These are phyloP conservation scores for Mantis religiosa DNA, from an alignment of 2,888 invertebrate genomes.

Conservation along the genomic window DNA sequence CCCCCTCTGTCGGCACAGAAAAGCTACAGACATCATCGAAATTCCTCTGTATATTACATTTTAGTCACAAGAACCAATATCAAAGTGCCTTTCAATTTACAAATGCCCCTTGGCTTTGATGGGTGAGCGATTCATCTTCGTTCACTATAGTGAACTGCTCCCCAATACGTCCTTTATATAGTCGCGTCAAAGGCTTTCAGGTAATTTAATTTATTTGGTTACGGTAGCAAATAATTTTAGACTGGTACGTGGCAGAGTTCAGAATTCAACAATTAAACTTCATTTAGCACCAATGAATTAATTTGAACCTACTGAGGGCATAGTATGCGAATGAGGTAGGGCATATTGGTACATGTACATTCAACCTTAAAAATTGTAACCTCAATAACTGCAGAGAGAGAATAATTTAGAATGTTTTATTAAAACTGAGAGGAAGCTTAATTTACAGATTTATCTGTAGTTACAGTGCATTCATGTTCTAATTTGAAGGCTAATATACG, in stretches of 20 bases:
- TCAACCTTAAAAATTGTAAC: too few relatives aligned
- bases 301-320: background rate
- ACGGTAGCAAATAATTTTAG: background rate
- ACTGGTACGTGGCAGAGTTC: background rate
- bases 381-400: too few relatives aligned
- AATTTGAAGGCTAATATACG: too few relatives aligned
- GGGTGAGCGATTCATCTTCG: background rate
- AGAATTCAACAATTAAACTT: background rate
- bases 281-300: background rate
- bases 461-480: too few relatives aligned
- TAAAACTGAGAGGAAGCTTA: too few relatives aligned
- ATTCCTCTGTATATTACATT: background rate
- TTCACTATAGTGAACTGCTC: background rate
- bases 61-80: background rate
- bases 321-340: too few relatives aligned
- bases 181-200: background rate
- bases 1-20: too few relatives aligned
- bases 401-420: too few relatives aligned
- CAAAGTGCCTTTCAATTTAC: background rate
- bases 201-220: background rate
- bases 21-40: too few relatives aligned
- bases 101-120: background rate
- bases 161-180: background rate
- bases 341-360: too few relatives aligned
- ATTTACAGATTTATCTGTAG: too few relatives aligned